Percentiles rank a stretch among this genome's conserved stretches.
These are phyloP conservation scores for Ptychobarbus kaznakovi DNA, from an alignment of 2,797 vertebrate species.

Conservation along the genomic window DNA sequence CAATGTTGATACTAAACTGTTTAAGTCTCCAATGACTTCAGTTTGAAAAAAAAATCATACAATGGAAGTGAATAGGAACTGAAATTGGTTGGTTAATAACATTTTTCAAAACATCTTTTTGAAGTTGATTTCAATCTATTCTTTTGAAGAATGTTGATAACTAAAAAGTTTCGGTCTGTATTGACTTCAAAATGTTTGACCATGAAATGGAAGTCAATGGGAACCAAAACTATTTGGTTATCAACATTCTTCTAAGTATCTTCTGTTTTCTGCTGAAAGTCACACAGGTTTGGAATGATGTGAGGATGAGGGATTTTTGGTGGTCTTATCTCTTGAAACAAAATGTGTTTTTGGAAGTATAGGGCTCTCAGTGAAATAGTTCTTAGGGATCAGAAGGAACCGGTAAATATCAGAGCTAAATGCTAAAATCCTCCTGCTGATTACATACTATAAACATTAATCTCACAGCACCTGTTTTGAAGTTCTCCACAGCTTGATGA, in stretches of 20 bases:
- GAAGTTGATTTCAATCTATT: background rate
- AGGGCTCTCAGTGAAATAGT: background rate
- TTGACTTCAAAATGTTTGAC: background rate
- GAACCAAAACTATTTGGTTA: background rate
- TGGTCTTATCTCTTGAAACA: constrained; percentile 26
- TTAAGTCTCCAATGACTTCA: background rate
- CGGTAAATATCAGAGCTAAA: constrained; percentile 27
- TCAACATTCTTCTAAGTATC: background rate
- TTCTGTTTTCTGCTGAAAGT: background rate
- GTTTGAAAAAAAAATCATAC: background rate
- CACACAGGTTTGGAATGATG: background rate
- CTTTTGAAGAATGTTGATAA: background rate
- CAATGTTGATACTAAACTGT: background rate
- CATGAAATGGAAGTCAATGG: background rate
- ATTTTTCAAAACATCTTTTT: background rate
- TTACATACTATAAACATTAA: background rate
- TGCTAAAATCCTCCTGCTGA: constrained; percentile 31
- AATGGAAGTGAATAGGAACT: background rate
- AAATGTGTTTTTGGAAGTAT: constrained; percentile 43
- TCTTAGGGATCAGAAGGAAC: constrained; percentile 28
- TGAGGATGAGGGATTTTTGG: background rate
- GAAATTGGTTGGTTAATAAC: background rate
- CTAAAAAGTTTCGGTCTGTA: background rate
- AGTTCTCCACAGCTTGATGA: constrained; percentile 18
- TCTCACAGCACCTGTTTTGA: constrained; percentile 47